A percentile compares a stretch with the other conserved stretches of the same genome.
Evolutionary conservation across 2,888 invertebrate genomes (phyloP).

Genomic region (Athrips mouffetella): DNA sequence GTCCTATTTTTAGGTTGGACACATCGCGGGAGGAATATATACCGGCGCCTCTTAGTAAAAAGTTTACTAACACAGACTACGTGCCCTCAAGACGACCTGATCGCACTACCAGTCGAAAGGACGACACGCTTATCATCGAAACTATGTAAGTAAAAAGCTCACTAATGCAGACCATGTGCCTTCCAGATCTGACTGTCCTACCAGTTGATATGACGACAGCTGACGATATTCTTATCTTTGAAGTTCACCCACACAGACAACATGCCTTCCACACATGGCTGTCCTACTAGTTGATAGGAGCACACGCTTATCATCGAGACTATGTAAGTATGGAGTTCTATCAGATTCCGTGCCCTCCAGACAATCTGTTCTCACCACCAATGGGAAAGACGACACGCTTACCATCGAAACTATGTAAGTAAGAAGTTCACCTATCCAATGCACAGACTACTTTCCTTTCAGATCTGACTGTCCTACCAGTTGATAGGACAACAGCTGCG

Average conservation of each 20-base stretch:
- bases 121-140: slow-evolving; percentile 56
- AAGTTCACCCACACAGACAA: slow-evolving; percentile 56
- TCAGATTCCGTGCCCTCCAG: slow-evolving; percentile 41
- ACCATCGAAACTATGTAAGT: slow-evolving; percentile 63
- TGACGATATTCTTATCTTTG: too few relatives aligned
- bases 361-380: slow-evolving; percentile 40
- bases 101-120: slow-evolving; percentile 41
- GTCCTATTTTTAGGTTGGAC: neutral
- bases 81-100: slow-evolving; percentile 40
- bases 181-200: too few relatives aligned
- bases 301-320: too few relatives aligned
- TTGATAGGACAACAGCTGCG: too few relatives aligned
- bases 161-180: too few relatives aligned
- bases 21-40: slow-evolving; percentile 41
- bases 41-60: slow-evolving; percentile 49
- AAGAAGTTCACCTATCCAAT: neutral
- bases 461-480: too few relatives aligned
- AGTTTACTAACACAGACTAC: slow-evolving; percentile 55
- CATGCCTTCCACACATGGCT: too few relatives aligned
- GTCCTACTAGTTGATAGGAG: too few relatives aligned
- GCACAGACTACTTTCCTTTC: too few relatives aligned
- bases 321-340: too few relatives aligned
- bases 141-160: slow-evolving; percentile 50
- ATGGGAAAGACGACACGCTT: slow-evolving; percentile 47
- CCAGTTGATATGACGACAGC: too few relatives aligned